phyloP scores from a whole-genome alignment of 1,140 invertebrate species.

The Pseudomyrmex sp. region DNA sequence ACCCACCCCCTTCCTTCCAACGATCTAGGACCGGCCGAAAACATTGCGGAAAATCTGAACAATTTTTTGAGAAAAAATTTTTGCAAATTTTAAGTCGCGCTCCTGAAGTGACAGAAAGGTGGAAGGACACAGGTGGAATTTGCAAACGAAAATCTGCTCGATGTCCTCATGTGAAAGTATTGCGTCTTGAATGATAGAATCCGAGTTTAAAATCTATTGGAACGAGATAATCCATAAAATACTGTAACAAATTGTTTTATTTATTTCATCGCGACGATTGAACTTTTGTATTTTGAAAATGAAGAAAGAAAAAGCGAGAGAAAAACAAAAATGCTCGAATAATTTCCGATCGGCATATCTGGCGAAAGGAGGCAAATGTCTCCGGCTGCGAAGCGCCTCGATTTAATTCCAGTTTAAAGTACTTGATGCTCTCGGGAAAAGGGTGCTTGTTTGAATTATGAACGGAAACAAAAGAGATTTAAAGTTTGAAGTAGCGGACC shows the following conservation, averaged over 20 bases:
- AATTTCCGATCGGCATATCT: conserved; percentile 61
- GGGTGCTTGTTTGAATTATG: conserved; percentile 74
- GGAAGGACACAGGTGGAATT: too few species aligned
- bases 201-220: too few species aligned
- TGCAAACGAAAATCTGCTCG: too few species aligned
- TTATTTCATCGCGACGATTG: background rate
- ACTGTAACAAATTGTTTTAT: too few species aligned
- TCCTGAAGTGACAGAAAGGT: too few species aligned
- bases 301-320: too few species aligned
- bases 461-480: conserved; percentile 77
- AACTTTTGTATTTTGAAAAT: background rate
- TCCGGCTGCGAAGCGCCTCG: conserved; percentile 29
- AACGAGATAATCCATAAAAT: too few species aligned
- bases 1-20: too few species aligned
- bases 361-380: conserved; percentile 67
- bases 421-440: conserved; percentile 61
- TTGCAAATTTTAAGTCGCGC: background rate
- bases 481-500: conserved; percentile 72
- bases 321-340: conserved; percentile 42
- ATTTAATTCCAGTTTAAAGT: conserved; percentile 73
- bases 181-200: too few species aligned
- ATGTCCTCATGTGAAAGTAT: too few species aligned
- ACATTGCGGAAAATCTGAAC: conserved; percentile 27
- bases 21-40: conserved; percentile 60
- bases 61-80: conserved; percentile 19